Conservation (phyloP, 2,888 invertebrate genomes). For the Lycocerus yunnanus region DNA sequence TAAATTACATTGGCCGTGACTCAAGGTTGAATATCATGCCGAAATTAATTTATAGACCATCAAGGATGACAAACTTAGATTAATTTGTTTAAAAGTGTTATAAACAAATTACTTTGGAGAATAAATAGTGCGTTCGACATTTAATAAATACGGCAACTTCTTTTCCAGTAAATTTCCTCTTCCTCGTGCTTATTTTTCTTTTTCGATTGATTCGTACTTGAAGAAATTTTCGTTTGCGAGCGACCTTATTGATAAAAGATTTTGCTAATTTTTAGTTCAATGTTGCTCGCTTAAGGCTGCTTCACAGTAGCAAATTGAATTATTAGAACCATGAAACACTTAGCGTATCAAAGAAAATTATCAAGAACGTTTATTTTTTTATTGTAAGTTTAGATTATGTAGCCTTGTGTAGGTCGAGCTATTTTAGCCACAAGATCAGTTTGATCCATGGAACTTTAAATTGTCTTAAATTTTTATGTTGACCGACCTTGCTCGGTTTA, state of each 20-base stretch:
- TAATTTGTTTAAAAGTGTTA: background rate
- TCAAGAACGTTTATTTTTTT: conserved; percentile 13
- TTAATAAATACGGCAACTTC: background rate
- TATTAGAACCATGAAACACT: conserved; percentile 25
- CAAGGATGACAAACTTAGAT: conserved; percentile 25
- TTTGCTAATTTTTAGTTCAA: conserved; percentile 21
- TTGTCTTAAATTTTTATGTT: conserved; percentile 3
- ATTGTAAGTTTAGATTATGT: conserved; percentile 22
- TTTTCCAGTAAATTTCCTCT: background rate
- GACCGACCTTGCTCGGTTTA: background rate
- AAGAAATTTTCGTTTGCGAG: background rate
- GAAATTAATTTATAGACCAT: conserved; percentile 31
- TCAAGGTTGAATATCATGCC: conserved; percentile 30
- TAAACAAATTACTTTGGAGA: background rate
- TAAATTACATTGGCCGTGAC: conserved; percentile 35
- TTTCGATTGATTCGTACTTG: background rate
- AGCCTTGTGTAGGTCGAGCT: conserved; percentile 34
- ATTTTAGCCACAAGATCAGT: conserved; percentile 23
- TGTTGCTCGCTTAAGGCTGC: conserved; percentile 16
- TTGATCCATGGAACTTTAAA: conserved; percentile 6
- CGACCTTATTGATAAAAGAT: conserved; percentile 25
- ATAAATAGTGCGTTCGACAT: background rate
- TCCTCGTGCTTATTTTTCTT: background rate
- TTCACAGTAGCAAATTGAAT: conserved; percentile 12
- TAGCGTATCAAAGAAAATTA: background rate